These are phyloP conservation scores for Cosmia trapezina DNA, from an alignment of 2,888 invertebrate species.

Conservation along the genomic window DNA sequence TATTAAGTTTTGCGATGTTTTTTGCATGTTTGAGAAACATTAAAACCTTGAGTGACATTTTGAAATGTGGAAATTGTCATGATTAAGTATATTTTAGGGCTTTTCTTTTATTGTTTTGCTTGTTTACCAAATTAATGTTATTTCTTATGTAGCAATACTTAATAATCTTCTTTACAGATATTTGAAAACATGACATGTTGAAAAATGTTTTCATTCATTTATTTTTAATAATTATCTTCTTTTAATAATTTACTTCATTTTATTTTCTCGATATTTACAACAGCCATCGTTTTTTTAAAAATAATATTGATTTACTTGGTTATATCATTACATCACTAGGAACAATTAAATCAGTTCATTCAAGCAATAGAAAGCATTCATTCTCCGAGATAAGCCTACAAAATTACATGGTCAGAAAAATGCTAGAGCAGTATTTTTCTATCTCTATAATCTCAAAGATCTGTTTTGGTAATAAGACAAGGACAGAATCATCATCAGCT, in stretches of 20 bases:
- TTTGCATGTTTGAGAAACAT: conserved; percentile 33
- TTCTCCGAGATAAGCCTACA: conserved; percentile 40
- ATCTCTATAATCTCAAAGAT: conserved; percentile 14
- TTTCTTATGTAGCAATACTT: not conserved
- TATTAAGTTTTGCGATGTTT: conserved; percentile 25
- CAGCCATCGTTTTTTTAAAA: not conserved
- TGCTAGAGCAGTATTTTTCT: conserved; percentile 5
- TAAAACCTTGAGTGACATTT: conserved; percentile 8
- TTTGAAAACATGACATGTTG: not conserved
- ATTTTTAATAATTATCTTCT: not conserved
- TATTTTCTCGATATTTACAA: not conserved
- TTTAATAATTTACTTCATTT: not conserved
- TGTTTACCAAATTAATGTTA: conserved; percentile 9
- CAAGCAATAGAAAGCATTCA: conserved; percentile 42
- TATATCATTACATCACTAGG: conserved; percentile 50
- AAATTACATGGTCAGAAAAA: conserved; percentile 40
- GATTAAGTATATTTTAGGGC: not conserved
- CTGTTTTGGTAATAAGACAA: conserved; percentile 26
- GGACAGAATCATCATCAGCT: conserved; percentile 28
- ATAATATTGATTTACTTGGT: not conserved
- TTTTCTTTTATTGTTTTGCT: conserved; percentile 30
- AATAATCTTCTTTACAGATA: conserved; percentile 12
- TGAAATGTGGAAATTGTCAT: not conserved
- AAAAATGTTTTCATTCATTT: not conserved
- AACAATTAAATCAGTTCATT: conserved; percentile 37